Evolutionary conservation across 2,797 vertebrate species (phyloP), one percentile per base, ranked within the genome.

Genomic region (Pseudotriccus pelzelni): DNA sequence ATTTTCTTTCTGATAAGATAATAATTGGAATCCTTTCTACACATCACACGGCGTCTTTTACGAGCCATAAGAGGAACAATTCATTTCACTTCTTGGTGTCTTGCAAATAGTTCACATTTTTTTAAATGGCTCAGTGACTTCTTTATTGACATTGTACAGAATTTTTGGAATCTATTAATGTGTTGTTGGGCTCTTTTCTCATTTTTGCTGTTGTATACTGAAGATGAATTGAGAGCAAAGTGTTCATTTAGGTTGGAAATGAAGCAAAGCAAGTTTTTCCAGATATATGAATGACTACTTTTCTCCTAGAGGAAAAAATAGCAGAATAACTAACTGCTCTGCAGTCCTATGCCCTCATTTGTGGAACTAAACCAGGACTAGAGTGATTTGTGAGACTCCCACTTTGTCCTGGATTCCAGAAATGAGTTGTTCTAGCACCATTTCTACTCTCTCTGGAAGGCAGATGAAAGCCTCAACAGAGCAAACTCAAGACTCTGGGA

Each of bases 191-290:
- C 28, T 56, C 50, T 86, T 92, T 60, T 94, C 58, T 95, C 49
- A 41, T 87, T 94, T 94, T 87, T 37, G 21, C 55, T 89, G n/a
- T 41, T 85, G 25, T 66, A 69, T 62, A 44, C 25, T 84, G 49
- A 66, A 87, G 56, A 58, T 88, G 55, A 92, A 84, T 78, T 79
- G 84, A 72, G 69, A 83, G 50, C 22, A 78, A 84, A 73, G n/a
- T 82, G 24, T 86, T 90, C 13, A 56, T 84, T 92, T 86, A 88
- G 62, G 41, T 43, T 95, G 80, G 85, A 95, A 96, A 76, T 63
- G 74, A 84, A 86, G 80, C 28, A 96, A 86, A 70, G 28, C 55
- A 39, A 73, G 39, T 88, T 86, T 90, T 25, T 88, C 44, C 47
- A 79, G 68, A 37, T 88, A 63, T 36, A 56, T 81, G 76, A 66